A percentile compares a stretch with the other conserved stretches of the same genome.
Evolutionary conservation across 1,140 invertebrate genomes (phyloP).

Genomic region (Cecropterus lyciades): DNA sequence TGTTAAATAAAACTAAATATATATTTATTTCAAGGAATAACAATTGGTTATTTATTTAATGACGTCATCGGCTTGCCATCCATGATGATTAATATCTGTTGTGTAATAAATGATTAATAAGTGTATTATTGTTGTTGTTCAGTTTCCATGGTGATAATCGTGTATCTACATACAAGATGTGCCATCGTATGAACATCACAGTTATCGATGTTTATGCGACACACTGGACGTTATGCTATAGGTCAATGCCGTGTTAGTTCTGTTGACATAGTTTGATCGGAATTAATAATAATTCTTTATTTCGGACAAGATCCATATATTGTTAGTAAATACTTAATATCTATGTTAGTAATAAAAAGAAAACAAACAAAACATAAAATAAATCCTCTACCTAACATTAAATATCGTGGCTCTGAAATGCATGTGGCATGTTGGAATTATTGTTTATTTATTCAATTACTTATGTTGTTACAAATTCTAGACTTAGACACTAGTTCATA

Average conservation of each 20-base stretch:
- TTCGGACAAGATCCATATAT: too few species aligned
- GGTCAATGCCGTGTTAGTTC: conserved; percentile 18
- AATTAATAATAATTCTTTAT: too few species aligned
- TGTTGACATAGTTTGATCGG: background rate
- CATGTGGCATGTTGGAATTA: background rate
- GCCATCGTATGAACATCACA: conserved; percentile 15
- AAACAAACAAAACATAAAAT: too few species aligned
- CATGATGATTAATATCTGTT: conserved; percentile 21
- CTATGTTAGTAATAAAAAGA: too few species aligned
- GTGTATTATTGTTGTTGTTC: conserved; percentile 31
- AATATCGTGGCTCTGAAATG: too few species aligned
- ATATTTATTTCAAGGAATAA: too few species aligned
- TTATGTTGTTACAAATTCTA: background rate
- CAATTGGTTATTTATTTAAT: background rate
- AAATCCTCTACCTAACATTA: too few species aligned
- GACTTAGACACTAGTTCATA: too few species aligned
- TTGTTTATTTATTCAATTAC: background rate
- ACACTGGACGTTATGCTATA: conserved; percentile 10
- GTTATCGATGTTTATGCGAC: conserved; percentile 20
- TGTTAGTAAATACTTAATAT: too few species aligned
- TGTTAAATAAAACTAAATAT: background rate
- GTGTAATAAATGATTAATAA: too few species aligned
- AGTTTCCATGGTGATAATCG: conserved; percentile 33
- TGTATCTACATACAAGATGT: conserved; percentile 1
- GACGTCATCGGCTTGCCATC: background rate